These are phyloP conservation scores for Dysidea cf. avara DNA, from an alignment of 37 sponge, comb jelly and placozoan genomes.

Conservation along the genomic window DNA sequence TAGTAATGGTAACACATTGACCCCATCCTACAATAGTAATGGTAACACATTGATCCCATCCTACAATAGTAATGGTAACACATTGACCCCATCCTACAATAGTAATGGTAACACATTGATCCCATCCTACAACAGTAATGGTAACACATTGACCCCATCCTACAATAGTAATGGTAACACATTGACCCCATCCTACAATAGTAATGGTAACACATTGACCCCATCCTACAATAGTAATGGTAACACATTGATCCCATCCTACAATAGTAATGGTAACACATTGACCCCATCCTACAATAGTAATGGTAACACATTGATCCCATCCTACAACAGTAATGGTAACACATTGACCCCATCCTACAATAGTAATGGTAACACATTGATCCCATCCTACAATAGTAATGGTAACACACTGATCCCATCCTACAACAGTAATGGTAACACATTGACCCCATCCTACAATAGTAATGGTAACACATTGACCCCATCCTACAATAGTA, in stretches of 20 bases:
- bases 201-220: constrained; percentile 45
- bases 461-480: constrained; percentile 33
- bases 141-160: constrained; percentile 48
- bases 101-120: constrained; percentile 44
- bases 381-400: constrained; percentile 1
- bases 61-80: constrained; percentile 13
- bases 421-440: background rate
- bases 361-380: constrained; percentile 21
- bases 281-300: constrained; percentile 10
- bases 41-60: constrained; percentile 46
- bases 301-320: constrained; percentile 45
- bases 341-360: constrained; percentile 48
- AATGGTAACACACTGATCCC: constrained; percentile 46
- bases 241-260: constrained; percentile 48
- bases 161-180: constrained; percentile 13
- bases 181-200: constrained; percentile 12
- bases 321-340: no score
- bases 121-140: no score
- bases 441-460: constrained; percentile 37
- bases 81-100: constrained; percentile 15
- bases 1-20: constrained; percentile 44
- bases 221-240: no score
- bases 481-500: background rate
- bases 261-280: constrained; percentile 14
- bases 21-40: no score